These are phyloP conservation scores for Hyperoplus lanceolatus DNA, from an alignment of 2,797 vertebrate genomes.

Conservation along the genomic window DNA sequence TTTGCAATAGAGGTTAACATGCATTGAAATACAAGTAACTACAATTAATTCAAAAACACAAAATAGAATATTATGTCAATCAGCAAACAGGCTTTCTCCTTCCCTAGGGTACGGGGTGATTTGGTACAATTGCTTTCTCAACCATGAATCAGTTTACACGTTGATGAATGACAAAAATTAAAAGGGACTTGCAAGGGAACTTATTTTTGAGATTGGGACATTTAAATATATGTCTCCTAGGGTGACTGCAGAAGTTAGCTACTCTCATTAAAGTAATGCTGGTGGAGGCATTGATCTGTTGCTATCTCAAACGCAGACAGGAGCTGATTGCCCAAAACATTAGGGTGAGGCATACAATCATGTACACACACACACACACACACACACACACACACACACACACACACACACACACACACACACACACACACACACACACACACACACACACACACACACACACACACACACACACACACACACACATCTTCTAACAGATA, in stretches of 20 bases:
- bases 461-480: slow-evolving; percentile 29
- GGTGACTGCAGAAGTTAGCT: slow-evolving; percentile 46
- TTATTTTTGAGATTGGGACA: slow-evolving; percentile 35
- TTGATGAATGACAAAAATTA: background rate
- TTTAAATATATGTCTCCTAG: slow-evolving; percentile 51
- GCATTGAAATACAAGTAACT: background rate
- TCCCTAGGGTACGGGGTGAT: background rate
- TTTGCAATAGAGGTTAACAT: background rate
- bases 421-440: slow-evolving; percentile 25
- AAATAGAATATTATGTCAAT: background rate
- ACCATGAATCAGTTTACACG: slow-evolving; percentile 4
- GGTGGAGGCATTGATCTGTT: slow-evolving; percentile 66
- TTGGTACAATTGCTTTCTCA: background rate
- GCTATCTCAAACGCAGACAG: slow-evolving; percentile 44
- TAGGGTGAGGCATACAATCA: slow-evolving; percentile 31
- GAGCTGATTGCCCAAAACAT: slow-evolving; percentile 67
- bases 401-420: slow-evolving; percentile 25
- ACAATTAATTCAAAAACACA: background rate
- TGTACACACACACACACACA: slow-evolving; percentile 33
- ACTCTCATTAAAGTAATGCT: slow-evolving; percentile 72
- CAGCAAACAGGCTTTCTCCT: background rate
- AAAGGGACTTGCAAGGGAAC: slow-evolving; percentile 3
- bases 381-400: slow-evolving; percentile 25
- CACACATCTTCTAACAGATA: slow-evolving; percentile 36
- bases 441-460: slow-evolving; percentile 25